These are phyloP conservation scores for Cercopithecus mona DNA, from an alignment of 2,113 vertebrate species.

Conservation along the genomic window DNA sequence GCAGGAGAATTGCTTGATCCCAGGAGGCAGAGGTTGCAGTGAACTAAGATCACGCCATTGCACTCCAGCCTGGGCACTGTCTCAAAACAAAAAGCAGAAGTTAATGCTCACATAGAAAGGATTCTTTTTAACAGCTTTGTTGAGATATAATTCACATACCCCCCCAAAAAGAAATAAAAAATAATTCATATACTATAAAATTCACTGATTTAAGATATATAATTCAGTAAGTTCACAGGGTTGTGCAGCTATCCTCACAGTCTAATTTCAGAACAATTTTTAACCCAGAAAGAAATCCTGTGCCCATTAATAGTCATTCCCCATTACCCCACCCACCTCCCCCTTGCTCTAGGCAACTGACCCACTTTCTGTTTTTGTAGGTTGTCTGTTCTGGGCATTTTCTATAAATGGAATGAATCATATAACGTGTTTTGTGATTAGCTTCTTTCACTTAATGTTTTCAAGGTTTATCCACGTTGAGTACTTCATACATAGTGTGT, in stretches of 20 bases:
- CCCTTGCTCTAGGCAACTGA: not conserved
- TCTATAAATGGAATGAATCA: not conserved
- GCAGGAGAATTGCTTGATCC: too few species aligned
- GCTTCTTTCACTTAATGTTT: not conserved
- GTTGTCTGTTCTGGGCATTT: not conserved
- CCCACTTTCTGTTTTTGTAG: not conserved
- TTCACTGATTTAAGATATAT: not conserved
- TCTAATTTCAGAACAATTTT: conserved; percentile 23
- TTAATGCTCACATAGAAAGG: not conserved
- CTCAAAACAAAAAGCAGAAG: not conserved
- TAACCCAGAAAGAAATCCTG: not conserved
- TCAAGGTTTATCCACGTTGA: not conserved
- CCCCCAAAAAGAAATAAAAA: too few species aligned
- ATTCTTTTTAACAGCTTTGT: conserved; percentile 1
- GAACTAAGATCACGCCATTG: too few species aligned
- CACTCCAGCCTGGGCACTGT: too few species aligned
- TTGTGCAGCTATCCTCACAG: not conserved
- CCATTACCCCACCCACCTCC: not conserved
- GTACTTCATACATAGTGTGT: not conserved
- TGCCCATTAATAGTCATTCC: not conserved
- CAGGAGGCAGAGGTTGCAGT: too few species aligned
- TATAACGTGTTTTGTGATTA: not conserved
- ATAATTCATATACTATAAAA: not conserved
- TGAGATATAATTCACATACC: not conserved
- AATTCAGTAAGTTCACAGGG: not conserved